phyloP scores from a whole-genome alignment of 2,113 vertebrate species.

The Corvus cornix region DNA sequence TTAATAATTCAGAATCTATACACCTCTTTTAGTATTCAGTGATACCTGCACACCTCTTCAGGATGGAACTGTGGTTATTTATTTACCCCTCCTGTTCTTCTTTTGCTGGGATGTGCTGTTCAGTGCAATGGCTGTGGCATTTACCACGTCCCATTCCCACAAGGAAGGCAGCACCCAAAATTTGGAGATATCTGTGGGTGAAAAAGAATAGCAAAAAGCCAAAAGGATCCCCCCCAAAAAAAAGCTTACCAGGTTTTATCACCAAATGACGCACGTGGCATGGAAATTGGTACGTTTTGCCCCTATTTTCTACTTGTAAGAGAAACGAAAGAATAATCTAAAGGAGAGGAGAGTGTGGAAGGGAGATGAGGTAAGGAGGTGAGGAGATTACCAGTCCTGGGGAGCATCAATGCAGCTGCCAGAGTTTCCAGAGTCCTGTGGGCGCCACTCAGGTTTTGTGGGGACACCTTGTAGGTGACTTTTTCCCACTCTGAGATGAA shows the following conservation, averaged over 20 bases:
- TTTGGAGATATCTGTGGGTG: background rate
- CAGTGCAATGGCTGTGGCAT: too few species aligned
- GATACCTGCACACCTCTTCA: background rate
- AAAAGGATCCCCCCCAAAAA: background rate
- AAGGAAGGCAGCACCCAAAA: background rate
- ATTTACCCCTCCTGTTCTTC: background rate
- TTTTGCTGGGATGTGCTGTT: background rate
- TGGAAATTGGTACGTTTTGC: background rate
- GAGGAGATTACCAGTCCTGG: background rate
- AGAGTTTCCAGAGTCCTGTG: too few species aligned
- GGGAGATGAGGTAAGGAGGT: background rate
- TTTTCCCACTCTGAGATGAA: too few species aligned
- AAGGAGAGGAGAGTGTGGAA: background rate
- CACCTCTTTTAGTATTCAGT: background rate
- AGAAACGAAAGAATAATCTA: background rate
- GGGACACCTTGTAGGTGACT: fast-evolving
- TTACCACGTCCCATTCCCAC: background rate
- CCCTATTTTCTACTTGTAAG: background rate
- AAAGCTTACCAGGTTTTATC: background rate
- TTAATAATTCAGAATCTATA: background rate
- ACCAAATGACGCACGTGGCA: fast-evolving
- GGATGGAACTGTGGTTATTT: fast-evolving
- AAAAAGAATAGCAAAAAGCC: background rate
- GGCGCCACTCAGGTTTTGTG: background rate
- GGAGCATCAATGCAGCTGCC: fast-evolving